phyloP scores from a whole-genome alignment of 2,797 vertebrate genomes.

The Paratrypauchen microcephalus region DNA sequence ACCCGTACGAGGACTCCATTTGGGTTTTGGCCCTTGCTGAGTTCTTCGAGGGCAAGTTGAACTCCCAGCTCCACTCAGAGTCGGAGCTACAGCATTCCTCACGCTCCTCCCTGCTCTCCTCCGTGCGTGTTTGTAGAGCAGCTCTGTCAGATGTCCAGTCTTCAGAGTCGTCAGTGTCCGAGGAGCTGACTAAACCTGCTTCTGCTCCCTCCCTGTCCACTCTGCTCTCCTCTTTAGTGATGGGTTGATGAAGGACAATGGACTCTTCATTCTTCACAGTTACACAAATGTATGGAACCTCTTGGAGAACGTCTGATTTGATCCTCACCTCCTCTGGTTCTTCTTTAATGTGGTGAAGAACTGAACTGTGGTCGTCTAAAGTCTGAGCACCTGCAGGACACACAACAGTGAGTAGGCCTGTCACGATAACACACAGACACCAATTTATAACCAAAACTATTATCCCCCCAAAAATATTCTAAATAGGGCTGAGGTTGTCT shows the following conservation, averaged over 20 bases:
- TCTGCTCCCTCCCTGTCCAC: background rate
- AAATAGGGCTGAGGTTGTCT: too few relatives aligned
- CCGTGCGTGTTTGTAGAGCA: background rate
- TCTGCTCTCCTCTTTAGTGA: background rate
- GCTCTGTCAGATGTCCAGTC: background rate
- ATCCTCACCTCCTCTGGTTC: background rate
- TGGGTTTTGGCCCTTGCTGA: background rate
- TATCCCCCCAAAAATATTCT: too few relatives aligned
- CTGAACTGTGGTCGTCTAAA: background rate
- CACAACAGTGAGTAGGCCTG: background rate
- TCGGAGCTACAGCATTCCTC: background rate
- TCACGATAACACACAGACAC: background rate
- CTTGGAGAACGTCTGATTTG: background rate
- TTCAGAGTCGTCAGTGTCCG: background rate
- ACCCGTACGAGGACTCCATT: background rate
- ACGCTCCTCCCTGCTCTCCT: background rate
- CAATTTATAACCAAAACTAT: too few relatives aligned
- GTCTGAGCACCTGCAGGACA: background rate
- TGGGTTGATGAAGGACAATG: background rate
- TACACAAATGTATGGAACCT: background rate
- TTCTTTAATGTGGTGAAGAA: background rate
- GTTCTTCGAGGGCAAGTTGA: background rate
- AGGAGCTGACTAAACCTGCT: background rate
- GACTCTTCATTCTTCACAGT: background rate
- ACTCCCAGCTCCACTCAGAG: slow-evolving; percentile 1